Conservation (phyloP, 1,140 invertebrate genomes). For the Drosophila repleta region DNA sequence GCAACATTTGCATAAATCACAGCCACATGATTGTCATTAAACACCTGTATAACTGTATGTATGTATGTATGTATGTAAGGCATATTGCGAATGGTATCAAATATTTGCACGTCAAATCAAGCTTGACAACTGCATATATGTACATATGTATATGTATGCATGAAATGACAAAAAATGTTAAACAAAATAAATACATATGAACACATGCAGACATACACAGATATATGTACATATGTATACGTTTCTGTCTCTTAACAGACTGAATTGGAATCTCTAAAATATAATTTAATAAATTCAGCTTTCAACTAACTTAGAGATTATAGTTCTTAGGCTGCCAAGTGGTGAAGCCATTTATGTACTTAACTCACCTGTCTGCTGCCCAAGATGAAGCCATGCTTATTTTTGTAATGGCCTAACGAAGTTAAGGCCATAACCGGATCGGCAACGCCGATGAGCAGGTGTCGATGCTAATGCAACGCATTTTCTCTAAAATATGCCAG, state of each 20-base stretch:
- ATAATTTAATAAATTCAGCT: too few relatives aligned
- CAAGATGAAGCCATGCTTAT: slow-evolving; percentile 21
- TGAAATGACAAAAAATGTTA: slow-evolving; percentile 2
- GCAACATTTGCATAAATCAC: slow-evolving; percentile 61
- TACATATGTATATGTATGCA: too few relatives aligned
- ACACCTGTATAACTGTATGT: slow-evolving; percentile 49
- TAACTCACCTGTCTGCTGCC: slow-evolving; percentile 1
- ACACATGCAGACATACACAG: background rate
- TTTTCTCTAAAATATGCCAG: slow-evolving; percentile 44
- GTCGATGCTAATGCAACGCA: slow-evolving; percentile 43
- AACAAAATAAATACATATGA: background rate
- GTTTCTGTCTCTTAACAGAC: too few relatives aligned
- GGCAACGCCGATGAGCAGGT: slow-evolving; percentile 22
- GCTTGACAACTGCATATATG: slow-evolving; percentile 6
- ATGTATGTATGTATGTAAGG: background rate
- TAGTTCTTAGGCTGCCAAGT: background rate
- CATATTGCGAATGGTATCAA: slow-evolving; percentile 29
- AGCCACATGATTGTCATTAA: slow-evolving; percentile 58
- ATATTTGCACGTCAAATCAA: slow-evolving; percentile 38
- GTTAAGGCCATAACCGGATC: slow-evolving; percentile 27
- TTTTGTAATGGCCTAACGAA: slow-evolving; percentile 28
- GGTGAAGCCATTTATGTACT: slow-evolving; percentile 22
- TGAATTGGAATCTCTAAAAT: too few relatives aligned
- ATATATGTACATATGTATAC: background rate
- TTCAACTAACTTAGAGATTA: background rate